phyloP scores from a whole-genome alignment of 2,113 vertebrate genomes.

The Aix galericulata region DNA sequence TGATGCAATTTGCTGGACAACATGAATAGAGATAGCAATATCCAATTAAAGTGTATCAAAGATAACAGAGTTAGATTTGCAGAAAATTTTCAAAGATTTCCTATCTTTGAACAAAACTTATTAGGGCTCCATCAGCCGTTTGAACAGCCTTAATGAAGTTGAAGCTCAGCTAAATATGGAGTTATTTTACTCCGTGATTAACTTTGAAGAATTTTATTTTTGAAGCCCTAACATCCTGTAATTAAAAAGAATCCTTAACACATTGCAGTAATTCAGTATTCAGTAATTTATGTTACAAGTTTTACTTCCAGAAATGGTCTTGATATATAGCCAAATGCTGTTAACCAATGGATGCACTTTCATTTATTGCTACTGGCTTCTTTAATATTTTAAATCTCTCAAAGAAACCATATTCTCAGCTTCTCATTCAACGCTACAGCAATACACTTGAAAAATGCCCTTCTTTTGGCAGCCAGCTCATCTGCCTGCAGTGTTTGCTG shows the following conservation, averaged over 20 bases:
- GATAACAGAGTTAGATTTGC: slow-evolving; percentile 63
- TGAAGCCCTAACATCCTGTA: slow-evolving; percentile 62
- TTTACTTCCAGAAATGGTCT: slow-evolving; percentile 45
- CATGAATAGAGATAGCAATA: slow-evolving; percentile 40
- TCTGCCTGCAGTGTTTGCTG: background rate
- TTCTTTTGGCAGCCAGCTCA: slow-evolving; percentile 6
- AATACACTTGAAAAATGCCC: background rate
- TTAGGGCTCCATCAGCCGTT: slow-evolving; percentile 62
- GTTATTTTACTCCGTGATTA: slow-evolving; percentile 56
- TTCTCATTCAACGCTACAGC: background rate
- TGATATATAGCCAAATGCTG: slow-evolving; percentile 8
- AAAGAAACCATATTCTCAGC: background rate
- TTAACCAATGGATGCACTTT: background rate
- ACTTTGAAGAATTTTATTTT: slow-evolving; percentile 64
- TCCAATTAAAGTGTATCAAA: slow-evolving; percentile 72
- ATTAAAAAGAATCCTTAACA: slow-evolving; percentile 72
- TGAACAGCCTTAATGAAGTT: slow-evolving; percentile 75
- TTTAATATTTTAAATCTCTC: slow-evolving; percentile 35
- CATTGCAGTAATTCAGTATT: slow-evolving; percentile 26
- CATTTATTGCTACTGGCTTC: background rate
- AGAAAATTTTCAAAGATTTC: slow-evolving; percentile 70
- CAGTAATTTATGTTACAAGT: slow-evolving; percentile 43
- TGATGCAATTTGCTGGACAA: slow-evolving; percentile 35
- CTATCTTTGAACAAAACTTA: slow-evolving; percentile 75
- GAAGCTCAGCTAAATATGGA: slow-evolving; percentile 62